phyloP scores from a whole-genome alignment of 2,113 vertebrate species.

The Syrmaticus mikado region DNA sequence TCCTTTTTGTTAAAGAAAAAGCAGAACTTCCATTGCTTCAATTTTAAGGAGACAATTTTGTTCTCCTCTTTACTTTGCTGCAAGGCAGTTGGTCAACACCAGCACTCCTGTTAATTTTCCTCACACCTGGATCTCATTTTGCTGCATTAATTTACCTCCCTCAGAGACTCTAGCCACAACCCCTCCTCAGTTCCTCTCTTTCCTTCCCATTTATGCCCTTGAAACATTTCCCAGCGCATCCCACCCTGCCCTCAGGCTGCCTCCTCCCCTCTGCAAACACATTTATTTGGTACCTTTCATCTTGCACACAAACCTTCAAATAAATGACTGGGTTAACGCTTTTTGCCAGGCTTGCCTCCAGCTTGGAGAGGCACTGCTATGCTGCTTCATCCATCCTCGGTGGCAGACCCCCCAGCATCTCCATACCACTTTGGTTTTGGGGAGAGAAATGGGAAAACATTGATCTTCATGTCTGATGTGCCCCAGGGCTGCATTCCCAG shows the following conservation, averaged over 20 bases:
- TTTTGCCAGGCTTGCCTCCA: neutral
- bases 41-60: neutral
- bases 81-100: neutral
- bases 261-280: slow-evolving; percentile 33
- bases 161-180: neutral
- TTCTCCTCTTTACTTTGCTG: neutral
- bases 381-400: neutral
- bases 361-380: neutral
- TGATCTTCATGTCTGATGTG: neutral
- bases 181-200: neutral
- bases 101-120: neutral
- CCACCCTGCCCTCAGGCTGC: neutral
- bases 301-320: neutral
- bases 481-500: neutral
- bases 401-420: neutral
- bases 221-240: neutral
- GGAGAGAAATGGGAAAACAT: neutral
- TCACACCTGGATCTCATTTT: neutral
- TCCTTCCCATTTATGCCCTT: neutral
- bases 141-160: neutral
- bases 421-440: fast-evolving
- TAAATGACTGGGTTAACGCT: neutral
- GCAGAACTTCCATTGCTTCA: neutral
- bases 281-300: slow-evolving; percentile 21
- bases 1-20: neutral